phyloP scores from a whole-genome alignment of 2,888 invertebrate species.

The Drosophila austrosaltans region DNA sequence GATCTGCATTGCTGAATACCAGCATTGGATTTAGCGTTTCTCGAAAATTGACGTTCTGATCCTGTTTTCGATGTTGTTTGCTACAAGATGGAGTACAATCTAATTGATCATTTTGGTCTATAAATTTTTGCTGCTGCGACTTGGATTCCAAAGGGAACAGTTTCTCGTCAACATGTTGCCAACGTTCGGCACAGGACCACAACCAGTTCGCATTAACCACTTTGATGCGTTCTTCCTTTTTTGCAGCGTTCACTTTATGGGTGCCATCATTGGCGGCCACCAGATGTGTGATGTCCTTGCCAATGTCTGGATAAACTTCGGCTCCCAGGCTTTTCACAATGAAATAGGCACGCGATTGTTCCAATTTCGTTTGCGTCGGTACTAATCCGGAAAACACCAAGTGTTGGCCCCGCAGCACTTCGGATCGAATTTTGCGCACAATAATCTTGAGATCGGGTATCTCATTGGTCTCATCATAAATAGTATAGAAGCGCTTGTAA shows the following conservation, averaged over 20 bases:
- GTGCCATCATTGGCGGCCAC: constrained; percentile 95
- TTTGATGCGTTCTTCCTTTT: constrained; percentile 83
- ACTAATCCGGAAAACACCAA: constrained; percentile 97
- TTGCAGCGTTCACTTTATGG: constrained; percentile 83
- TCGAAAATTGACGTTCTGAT: constrained; percentile 90
- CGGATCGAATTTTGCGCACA: constrained; percentile 92
- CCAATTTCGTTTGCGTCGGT: constrained; percentile 93
- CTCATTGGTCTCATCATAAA: constrained; percentile 86
- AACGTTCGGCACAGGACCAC: constrained; percentile 96
- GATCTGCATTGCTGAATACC: constrained; percentile 95
- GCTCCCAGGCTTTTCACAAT: constrained; percentile 96
- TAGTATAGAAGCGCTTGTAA: constrained; percentile 91
- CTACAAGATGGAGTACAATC: constrained; percentile 81
- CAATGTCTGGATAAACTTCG: constrained; percentile 89
- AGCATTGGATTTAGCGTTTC: constrained; percentile 95
- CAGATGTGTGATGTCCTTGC: constrained; percentile 92
- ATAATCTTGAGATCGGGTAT: constrained; percentile 90
- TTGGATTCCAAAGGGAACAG: constrained; percentile 89
- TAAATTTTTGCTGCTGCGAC: constrained; percentile 84
- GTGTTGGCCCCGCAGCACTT: constrained; percentile 90
- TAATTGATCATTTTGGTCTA: constrained; percentile 81
- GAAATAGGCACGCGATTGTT: constrained; percentile 92
- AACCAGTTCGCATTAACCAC: constrained; percentile 97
- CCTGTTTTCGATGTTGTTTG: constrained; percentile 82
- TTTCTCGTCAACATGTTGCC: constrained; percentile 94